Evolutionary conservation across 2,113 vertebrate genomes (phyloP).

Genomic region (Colaptes auratus): DNA sequence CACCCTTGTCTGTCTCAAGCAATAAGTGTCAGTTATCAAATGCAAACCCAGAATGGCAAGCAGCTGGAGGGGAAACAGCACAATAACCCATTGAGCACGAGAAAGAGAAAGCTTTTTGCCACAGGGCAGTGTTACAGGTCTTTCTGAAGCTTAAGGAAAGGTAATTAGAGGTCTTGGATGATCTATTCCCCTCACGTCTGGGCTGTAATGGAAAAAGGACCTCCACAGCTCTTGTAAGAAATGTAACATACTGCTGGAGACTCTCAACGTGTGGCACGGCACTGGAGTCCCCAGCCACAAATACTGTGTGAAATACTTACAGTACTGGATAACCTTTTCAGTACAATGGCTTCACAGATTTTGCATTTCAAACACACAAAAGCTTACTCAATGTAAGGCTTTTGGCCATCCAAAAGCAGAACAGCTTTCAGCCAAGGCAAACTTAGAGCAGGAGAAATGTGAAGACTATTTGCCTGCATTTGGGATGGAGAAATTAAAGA

Average conservation of each 20-base stretch:
- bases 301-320: background rate
- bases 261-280: background rate
- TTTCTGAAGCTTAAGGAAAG: constrained; percentile 30
- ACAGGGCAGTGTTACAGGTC: background rate
- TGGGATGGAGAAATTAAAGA: background rate
- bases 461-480: background rate
- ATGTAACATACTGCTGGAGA: background rate
- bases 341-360: background rate
- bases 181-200: constrained; percentile 12
- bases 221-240: background rate
- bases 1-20: background rate
- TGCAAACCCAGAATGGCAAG: constrained; percentile 3
- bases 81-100: constrained; percentile 23
- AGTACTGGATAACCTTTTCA: background rate
- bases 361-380: background rate
- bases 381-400: background rate
- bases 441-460: background rate
- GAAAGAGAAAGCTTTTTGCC: constrained; percentile 11
- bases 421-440: background rate
- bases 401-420: background rate
- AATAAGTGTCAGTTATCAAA: background rate
- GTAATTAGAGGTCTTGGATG: constrained; percentile 42
- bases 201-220: constrained; percentile 3
- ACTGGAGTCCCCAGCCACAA: background rate
- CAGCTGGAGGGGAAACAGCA: constrained; percentile 8